phyloP scores from a whole-genome alignment of 2,797 vertebrate genomes.

The Florisuga fusca region DNA sequence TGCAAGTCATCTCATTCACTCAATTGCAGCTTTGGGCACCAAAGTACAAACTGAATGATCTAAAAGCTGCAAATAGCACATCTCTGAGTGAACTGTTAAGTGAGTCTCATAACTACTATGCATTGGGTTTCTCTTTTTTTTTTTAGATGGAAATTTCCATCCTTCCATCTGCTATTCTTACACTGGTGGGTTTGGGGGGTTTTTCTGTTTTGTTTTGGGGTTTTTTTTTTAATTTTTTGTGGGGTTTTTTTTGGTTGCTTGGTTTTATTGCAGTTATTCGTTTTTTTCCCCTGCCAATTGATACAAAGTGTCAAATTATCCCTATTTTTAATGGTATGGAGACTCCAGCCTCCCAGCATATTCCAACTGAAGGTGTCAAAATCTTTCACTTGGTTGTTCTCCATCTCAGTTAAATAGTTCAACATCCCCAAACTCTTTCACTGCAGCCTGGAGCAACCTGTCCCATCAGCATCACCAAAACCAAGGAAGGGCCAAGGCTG shows the following conservation, averaged over 20 bases:
- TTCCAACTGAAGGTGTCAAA: background rate
- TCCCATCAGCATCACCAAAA: background rate
- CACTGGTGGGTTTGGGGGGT: background rate
- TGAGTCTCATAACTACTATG: background rate
- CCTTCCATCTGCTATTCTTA: constrained; percentile 52
- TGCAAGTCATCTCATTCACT: background rate
- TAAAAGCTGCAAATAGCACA: background rate
- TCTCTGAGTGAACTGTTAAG: constrained; percentile 46
- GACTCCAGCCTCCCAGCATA: background rate
- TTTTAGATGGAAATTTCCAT: constrained; percentile 37
- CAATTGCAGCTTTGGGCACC: constrained; percentile 12
- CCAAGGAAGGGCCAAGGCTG: too few species aligned
- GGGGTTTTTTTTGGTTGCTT: background rate
- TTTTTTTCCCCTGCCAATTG: background rate
- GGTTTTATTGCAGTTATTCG: too few species aligned
- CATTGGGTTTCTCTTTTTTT: background rate
- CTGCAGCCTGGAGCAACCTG: background rate
- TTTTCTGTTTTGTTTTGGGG: background rate
- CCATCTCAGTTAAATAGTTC: background rate
- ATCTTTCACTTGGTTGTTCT: background rate
- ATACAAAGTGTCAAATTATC: background rate
- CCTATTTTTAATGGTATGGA: background rate
- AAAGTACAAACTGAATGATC: background rate
- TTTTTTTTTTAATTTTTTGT: too few species aligned
- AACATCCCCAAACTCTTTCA: background rate